Evolutionary conservation across 2,113 vertebrate genomes (phyloP), one percentile per base, ranked within the genome.

Genomic region (Anarhynchus alexandrinus): DNA sequence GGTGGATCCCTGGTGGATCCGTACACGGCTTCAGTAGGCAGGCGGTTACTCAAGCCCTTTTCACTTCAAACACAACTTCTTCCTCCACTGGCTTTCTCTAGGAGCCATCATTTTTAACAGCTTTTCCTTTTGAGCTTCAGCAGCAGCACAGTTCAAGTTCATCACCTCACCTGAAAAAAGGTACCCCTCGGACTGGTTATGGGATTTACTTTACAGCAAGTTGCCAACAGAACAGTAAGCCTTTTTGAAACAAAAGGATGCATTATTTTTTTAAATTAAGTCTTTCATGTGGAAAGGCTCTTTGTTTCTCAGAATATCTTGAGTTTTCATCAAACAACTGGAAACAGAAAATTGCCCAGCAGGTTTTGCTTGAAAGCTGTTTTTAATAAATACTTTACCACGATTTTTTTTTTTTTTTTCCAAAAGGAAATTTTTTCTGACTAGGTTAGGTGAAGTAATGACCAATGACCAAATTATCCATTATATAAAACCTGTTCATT

Each of bases 301-400:
- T 43, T 45, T 1, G 2, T 87, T 91, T 82, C 82, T 93, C 38
- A 51, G 26, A 70, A 43, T 47, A 73, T 32, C 67, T 58, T 86
- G 22, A 18, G 17, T 59, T 88, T 61, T 90, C 49, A 61, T 65
- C 40, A 78, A 77, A 77, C 27, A 61, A 58, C 47, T 49, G 22
- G 27, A 82, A 82, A 89, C 0, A 2, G 45, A 87, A 85, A 80
- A 93, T 65, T 58, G 22, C 27, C 17, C 32, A 57, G 27, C 51
- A 74, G 54, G 19, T 91, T 92, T 83, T 88, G 43, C 57, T 78
- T 61, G 71, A 93, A 89, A 93, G 58, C 15, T 55, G 32, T 30
- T 88, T n/a, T 59, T 76, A 57, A 45, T 36, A 72, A 77, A 62
- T 36, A 86, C 6, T 73, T 93, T 36, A 80, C 14, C 10, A 38